phyloP scores from a whole-genome alignment of 2,113 vertebrate genomes.

The Scomber scombrus region DNA sequence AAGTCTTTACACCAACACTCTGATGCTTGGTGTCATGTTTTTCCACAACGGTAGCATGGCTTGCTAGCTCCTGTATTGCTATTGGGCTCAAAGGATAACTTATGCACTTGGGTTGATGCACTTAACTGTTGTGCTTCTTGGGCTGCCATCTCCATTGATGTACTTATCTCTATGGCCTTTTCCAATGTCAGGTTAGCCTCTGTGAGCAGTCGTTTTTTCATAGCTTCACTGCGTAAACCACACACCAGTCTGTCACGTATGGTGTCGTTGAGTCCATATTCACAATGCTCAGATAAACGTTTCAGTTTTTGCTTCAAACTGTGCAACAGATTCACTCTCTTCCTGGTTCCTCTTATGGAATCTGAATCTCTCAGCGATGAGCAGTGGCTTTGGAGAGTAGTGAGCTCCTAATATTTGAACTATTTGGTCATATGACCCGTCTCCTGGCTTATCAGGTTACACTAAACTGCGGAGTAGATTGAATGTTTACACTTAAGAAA shows the following conservation, averaged over 20 bases:
- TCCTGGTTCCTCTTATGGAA: slow-evolving; percentile 7
- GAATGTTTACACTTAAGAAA: background rate
- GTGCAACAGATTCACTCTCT: background rate
- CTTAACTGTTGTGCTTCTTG: slow-evolving; percentile 1
- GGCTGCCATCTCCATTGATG: slow-evolving; percentile 7
- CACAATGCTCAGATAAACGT: no score
- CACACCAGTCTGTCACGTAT: no score
- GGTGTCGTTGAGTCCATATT: no score
- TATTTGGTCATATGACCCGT: background rate
- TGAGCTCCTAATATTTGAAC: background rate
- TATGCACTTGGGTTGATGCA: background rate
- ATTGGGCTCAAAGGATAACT: background rate
- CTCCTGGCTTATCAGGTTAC: background rate
- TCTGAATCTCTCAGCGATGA: background rate
- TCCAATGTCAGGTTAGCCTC: background rate
- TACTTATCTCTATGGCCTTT: background rate
- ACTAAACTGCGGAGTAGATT: background rate
- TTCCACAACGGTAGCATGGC: background rate
- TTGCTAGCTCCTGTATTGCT: background rate
- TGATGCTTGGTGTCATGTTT: background rate
- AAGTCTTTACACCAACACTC: slow-evolving; percentile 24
- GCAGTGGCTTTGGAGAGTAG: background rate
- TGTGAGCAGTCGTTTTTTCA: no score
- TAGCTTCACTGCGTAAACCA: no score
- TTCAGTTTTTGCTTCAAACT: no score